Base-by-base conservation (phyloP, 2,113 vertebrate species). In the Psettodes erumei region DNA sequence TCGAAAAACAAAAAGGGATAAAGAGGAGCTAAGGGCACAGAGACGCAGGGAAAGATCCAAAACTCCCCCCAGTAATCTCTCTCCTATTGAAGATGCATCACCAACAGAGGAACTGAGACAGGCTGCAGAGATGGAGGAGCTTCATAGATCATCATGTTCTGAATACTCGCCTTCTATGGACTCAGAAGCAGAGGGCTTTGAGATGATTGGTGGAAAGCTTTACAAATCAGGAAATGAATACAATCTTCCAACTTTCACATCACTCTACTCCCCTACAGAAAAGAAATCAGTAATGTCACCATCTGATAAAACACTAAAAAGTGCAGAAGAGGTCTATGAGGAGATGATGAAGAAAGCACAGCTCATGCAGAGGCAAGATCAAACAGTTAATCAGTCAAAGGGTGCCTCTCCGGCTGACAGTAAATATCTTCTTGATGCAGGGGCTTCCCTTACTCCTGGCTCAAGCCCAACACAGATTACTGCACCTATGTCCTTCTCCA, bases 261-360 rank as follows among this genome's bases (percentile, higher is more conserved):
- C 98, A 2, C 95, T 98, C n/a, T 99, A 98, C 85, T 99, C 98
- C 2, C 98, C 98, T 0, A 98, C 97, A 0, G 98, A 99, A 86
- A 96, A 95, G 50, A 88, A 85, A 16, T 85, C 93, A 10, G 93
- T 89, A 16, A 38, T 87, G 60, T 75, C 94, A 45, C 84, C 92
- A 8, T 93, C 95, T 5, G 79, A 95, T 89, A 97, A 97, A 87
- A 96, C 96, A 54, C 90, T 99, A 60, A 99, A 98, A 93, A 99
- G 98, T 1, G 98, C 98, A 0, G 98, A 99, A 85, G 98, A 99
- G 83, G 98, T 97, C 54, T 99, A 99, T 0, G 98, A 99, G 86
- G 98, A 99, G 83, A 98, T 99, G 96, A 99, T 99, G 98, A 95
- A 95, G 70, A 99, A 99, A 86, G 98, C 98, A 2, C 96, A 99